Evolutionary conservation across 2,888 invertebrate genomes (phyloP).

Genomic region (Caenorhabditis macrosperma): DNA sequence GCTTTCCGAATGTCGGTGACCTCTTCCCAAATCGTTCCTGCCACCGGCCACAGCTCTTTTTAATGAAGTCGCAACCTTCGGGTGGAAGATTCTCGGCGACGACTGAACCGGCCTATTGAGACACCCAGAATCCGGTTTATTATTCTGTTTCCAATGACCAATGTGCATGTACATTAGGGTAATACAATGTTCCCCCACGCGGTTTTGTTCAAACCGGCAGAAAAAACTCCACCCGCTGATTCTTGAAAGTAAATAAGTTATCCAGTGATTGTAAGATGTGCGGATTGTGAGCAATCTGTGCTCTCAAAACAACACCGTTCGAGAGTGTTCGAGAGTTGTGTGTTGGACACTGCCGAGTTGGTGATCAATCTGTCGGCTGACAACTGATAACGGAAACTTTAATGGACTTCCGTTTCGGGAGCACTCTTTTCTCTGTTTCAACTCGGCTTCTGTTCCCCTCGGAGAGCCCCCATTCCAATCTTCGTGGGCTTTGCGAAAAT

Average conservation of each 20-base stretch:
- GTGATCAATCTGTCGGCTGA: background rate
- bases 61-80: background rate
- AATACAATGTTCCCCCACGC: constrained; percentile 30
- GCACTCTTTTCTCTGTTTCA: background rate
- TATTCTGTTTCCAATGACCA: constrained; percentile 13
- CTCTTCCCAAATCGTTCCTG: background rate
- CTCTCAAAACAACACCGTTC: background rate
- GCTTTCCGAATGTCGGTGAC: background rate
- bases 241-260: background rate
- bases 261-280: background rate
- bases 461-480: constrained; percentile 8
- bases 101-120: background rate
- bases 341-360: background rate
- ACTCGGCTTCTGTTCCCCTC: background rate
- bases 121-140: background rate
- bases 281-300: too few species aligned
- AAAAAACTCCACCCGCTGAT: too few species aligned
- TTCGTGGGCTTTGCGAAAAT: background rate
- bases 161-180: constrained; percentile 25
- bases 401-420: background rate
- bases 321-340: background rate
- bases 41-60: background rate
- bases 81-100: background rate
- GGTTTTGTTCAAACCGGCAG: constrained; percentile 4
- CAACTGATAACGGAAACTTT: background rate